Conservation (phyloP, 2,797 vertebrate species). For the Trachurus trachurus region DNA sequence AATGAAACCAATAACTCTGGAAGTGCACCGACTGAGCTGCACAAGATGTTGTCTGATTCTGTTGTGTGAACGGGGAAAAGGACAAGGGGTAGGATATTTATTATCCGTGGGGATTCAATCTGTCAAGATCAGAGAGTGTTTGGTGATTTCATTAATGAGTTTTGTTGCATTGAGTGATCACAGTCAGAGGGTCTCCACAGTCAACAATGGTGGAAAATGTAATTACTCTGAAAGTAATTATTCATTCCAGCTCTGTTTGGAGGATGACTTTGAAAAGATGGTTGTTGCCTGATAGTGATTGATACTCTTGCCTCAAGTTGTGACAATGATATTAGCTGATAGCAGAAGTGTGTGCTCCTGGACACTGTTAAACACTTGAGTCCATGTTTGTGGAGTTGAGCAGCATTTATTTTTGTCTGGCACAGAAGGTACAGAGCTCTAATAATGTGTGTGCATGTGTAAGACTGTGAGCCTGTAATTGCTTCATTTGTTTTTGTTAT, state of each 20-base stretch:
- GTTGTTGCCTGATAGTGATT: conserved; percentile 17
- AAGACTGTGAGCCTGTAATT: too few species aligned
- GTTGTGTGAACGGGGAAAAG: conserved; percentile 30
- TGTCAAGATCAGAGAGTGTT: conserved; percentile 72
- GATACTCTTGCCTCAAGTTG: conserved; percentile 49
- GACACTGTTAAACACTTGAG: conserved; percentile 6
- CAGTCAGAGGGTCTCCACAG: conserved; percentile 71
- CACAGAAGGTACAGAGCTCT: neutral
- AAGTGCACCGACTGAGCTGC: conserved; percentile 56
- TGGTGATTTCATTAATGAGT: conserved; percentile 81
- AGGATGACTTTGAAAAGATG: conserved; percentile 61
- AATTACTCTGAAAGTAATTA: conserved; percentile 81
- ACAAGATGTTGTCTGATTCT: conserved; percentile 60
- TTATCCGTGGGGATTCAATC: conserved; percentile 72
- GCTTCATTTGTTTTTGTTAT: too few species aligned
- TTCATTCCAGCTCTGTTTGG: conserved; percentile 55
- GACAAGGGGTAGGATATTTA: conserved; percentile 60
- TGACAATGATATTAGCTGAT: conserved; percentile 20
- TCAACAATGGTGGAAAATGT: conserved; percentile 79
- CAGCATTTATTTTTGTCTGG: conserved; percentile 12
- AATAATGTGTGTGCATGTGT: neutral
- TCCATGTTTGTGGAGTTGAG: neutral
- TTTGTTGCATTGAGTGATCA: conserved; percentile 78
- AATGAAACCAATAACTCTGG: conserved; percentile 61
- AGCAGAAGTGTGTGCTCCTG: neutral